phyloP scores from a whole-genome alignment of 2,888 invertebrate genomes.

The Galerucella pusilla region DNA sequence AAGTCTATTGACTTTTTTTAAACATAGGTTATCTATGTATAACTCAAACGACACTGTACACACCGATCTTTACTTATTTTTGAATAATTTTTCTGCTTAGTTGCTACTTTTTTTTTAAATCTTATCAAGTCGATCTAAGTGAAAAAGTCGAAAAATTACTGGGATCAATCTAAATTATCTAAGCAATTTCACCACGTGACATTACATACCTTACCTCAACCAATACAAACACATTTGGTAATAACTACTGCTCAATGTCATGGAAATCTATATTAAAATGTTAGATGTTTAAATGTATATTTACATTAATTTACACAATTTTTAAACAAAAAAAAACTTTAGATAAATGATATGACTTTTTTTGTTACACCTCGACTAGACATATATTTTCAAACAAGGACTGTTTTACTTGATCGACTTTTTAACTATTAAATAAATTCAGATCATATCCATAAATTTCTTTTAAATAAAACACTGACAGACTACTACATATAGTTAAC shows the following conservation, averaged over 20 bases:
- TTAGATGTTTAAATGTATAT: background rate
- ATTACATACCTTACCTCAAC: background rate
- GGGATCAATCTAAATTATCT: no score
- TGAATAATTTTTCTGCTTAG: slow-evolving; percentile 23
- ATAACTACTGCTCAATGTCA: background rate
- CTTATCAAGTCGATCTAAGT: slow-evolving; percentile 16
- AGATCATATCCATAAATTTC: slow-evolving; percentile 36
- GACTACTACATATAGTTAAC: slow-evolving; percentile 42
- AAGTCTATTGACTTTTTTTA: slow-evolving; percentile 35
- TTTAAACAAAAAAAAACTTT: background rate
- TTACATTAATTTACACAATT: background rate
- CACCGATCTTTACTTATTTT: slow-evolving; percentile 25
- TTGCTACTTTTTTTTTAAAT: slow-evolving; percentile 18
- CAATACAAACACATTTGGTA: background rate
- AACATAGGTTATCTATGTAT: slow-evolving; percentile 12
- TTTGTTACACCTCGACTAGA: background rate
- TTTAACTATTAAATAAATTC: slow-evolving; percentile 29
- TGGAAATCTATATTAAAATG: background rate
- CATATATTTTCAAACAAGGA: no score
- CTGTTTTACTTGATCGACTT: background rate
- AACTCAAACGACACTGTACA: slow-evolving; percentile 24
- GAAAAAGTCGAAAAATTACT: background rate
- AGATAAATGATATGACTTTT: background rate
- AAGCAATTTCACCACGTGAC: background rate
- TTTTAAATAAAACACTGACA: slow-evolving; percentile 42